Evolutionary conservation across 2,113 vertebrate genomes (phyloP).

Genomic region (Dissostichus mawsoni): DNA sequence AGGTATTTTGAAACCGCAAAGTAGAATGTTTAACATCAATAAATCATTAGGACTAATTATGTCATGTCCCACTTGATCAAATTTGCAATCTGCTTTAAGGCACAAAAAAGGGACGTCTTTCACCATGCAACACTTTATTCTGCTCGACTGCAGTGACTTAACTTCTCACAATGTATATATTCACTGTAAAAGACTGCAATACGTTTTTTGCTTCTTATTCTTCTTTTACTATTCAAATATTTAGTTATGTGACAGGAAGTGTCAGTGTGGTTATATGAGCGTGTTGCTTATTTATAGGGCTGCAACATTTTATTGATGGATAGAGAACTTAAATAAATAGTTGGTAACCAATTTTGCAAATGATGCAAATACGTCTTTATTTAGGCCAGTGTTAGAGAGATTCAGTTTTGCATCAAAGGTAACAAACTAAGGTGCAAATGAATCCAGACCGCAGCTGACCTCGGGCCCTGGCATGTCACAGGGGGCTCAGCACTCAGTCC

Average conservation of each 20-base stretch:
- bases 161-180: conserved; percentile 1
- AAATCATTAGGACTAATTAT: not conserved
- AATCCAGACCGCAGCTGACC: not conserved
- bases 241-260: conserved; percentile 1
- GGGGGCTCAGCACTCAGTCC: conserved; percentile 17
- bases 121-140: not conserved
- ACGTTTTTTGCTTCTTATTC: not conserved
- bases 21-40: conserved; percentile 2
- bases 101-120: not conserved
- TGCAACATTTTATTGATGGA: too few species aligned
- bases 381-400: too few species aligned
- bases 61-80: not conserved
- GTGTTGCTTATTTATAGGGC: not conserved
- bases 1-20: conserved; percentile 10
- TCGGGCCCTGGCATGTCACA: conserved; percentile 4
- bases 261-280: not conserved
- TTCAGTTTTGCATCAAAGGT: not conserved
- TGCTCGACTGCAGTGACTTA: not conserved
- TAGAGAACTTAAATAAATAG: too few species aligned
- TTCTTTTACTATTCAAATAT: conserved; percentile 8
- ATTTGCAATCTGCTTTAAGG: not conserved
- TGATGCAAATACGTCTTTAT: too few species aligned
- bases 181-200: not conserved
- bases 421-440: not conserved
- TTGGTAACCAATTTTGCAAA: too few species aligned